These are phyloP conservation scores for Syrmaticus mikado DNA, from an alignment of 2,113 vertebrate species.

Conservation along the genomic window DNA sequence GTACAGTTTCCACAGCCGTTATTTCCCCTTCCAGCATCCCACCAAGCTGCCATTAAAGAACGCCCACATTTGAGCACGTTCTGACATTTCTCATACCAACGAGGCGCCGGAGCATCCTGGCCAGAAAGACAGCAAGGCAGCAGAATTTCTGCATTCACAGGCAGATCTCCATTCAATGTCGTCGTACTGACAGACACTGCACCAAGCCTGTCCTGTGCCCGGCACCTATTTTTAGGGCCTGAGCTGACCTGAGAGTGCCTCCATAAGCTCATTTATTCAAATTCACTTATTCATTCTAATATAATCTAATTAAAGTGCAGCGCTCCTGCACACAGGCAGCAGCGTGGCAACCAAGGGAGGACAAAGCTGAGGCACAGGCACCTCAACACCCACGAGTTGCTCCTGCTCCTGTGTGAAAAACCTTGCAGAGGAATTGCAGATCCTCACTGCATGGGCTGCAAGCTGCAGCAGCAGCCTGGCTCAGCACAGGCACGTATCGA, in stretches of 20 bases:
- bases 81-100: neutral
- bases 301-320: constrained; percentile 58
- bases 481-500: rapidly evolving
- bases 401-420: neutral
- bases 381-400: neutral
- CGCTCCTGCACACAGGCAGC: neutral
- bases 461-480: neutral
- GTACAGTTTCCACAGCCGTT: neutral
- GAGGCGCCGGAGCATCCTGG: neutral
- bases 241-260: constrained; percentile 18
- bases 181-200: neutral
- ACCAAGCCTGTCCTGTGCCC: neutral
- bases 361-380: neutral
- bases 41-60: neutral
- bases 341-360: neutral
- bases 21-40: neutral
- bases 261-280: constrained; percentile 59
- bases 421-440: neutral
- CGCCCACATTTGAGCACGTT: rapidly evolving
- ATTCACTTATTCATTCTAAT: constrained; percentile 60
- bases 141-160: neutral
- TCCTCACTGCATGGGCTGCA: neutral
- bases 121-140: neutral
- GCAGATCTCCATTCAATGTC: neutral
- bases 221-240: constrained; percentile 48